phyloP scores from a whole-genome alignment of 2,797 vertebrate species.

The Brotogeris chrysoptera region DNA sequence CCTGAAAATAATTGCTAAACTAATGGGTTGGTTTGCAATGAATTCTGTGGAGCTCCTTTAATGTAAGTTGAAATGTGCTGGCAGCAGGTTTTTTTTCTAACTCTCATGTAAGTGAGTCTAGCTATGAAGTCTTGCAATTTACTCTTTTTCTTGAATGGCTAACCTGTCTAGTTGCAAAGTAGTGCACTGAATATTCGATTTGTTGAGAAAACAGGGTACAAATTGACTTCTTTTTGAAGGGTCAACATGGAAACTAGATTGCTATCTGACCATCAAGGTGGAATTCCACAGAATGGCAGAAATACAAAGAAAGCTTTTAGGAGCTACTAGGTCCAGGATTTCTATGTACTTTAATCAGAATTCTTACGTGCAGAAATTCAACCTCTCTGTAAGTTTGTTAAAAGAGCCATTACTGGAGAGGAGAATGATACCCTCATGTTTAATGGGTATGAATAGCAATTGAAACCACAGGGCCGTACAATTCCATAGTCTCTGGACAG shows the following conservation, averaged over 20 bases:
- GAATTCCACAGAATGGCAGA: neutral
- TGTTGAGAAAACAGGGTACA: neutral
- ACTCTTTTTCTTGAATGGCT: neutral
- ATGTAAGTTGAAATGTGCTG: neutral
- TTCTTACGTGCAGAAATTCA: neutral
- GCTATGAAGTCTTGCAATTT: neutral
- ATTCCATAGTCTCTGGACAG: neutral
- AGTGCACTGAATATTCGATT: neutral
- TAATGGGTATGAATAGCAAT: neutral
- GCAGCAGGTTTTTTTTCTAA: neutral
- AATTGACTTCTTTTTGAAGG: neutral
- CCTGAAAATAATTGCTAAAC: neutral
- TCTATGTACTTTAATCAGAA: neutral
- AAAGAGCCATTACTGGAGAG: neutral
- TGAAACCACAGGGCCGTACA: neutral
- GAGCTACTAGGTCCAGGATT: neutral
- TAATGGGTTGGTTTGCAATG: neutral
- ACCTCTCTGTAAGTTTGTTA: neutral
- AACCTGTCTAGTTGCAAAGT: neutral
- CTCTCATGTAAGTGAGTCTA: neutral
- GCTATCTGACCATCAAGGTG: neutral
- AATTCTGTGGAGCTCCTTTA: neutral
- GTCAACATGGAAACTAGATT: neutral
- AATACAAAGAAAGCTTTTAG: neutral
- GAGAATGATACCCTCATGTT: neutral